Conservation (phyloP, 92 coral and sea anemone species). For the Bergia sp. region DNA sequence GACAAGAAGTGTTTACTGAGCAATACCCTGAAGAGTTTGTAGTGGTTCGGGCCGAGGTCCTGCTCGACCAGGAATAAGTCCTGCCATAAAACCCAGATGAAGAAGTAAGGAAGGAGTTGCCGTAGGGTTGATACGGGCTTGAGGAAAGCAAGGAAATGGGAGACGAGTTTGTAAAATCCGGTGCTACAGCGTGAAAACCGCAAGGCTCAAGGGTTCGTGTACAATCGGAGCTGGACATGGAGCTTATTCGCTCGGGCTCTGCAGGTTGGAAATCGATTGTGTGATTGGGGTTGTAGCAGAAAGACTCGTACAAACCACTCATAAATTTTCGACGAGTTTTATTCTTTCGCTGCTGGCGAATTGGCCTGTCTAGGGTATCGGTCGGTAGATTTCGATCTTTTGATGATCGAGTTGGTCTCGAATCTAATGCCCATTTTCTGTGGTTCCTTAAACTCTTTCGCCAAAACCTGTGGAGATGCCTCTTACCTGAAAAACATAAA, state of each 20-base stretch:
- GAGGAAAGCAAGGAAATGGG: constrained; percentile 35
- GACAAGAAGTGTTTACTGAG: constrained; percentile 89
- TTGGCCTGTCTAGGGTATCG: constrained; percentile 45
- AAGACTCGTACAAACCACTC: constrained; percentile 84
- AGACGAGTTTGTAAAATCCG: constrained; percentile 18
- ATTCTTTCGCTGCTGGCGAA: constrained; percentile 60
- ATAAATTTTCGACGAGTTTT: constrained; percentile 78
- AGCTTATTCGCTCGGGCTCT: constrained; percentile 42
- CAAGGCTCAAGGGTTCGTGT: constrained; percentile 15
- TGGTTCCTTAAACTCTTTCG: constrained; percentile 52
- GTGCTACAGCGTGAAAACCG: constrained; percentile 22
- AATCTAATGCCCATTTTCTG: constrained; percentile 60
- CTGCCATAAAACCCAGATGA: constrained; percentile 57
- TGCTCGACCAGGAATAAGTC: constrained; percentile 81
- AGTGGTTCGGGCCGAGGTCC: constrained; percentile 68
- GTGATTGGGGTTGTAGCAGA: constrained; percentile 76
- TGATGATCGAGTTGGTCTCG: constrained; percentile 1
- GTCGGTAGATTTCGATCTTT: constrained; percentile 34
- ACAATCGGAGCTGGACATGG: background rate
- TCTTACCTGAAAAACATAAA: constrained; percentile 50
- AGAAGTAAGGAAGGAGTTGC: constrained; percentile 25
- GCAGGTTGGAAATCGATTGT: constrained; percentile 71
- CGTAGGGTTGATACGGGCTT: constrained; percentile 41
- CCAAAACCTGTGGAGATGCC: constrained; percentile 73
- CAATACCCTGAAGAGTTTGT: constrained; percentile 94